Conservation (phyloP, 2,888 invertebrate species). For the Nebria brevicollis region DNA sequence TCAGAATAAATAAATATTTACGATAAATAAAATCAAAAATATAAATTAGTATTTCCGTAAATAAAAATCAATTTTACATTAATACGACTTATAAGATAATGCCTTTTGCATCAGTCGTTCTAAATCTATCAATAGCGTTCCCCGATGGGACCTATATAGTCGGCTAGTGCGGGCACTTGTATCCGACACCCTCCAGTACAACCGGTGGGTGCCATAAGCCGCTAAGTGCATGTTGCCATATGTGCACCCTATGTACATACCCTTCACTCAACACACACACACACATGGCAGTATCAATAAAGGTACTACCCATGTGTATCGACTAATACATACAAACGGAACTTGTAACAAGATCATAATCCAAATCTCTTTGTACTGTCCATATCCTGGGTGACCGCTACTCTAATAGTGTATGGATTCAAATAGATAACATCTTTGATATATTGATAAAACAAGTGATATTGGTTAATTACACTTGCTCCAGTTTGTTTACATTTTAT, state of each 20-base stretch:
- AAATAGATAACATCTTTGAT: background rate
- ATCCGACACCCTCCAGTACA: slow-evolving; percentile 15
- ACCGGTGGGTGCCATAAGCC: slow-evolving; percentile 38
- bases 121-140: slow-evolving; percentile 32
- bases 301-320: slow-evolving; percentile 23
- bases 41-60: slow-evolving; percentile 24
- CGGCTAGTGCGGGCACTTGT: slow-evolving; percentile 22
- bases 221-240: slow-evolving; percentile 38
- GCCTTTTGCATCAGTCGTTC: slow-evolving; percentile 28
- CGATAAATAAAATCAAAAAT: background rate
- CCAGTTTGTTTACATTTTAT: background rate
- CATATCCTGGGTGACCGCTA: background rate
- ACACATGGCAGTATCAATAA: background rate
- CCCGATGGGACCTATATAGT: background rate
- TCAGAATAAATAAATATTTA: slow-evolving; percentile 17
- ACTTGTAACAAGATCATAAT: slow-evolving; percentile 6
- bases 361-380: slow-evolving; percentile 6
- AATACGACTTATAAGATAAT: slow-evolving; percentile 33
- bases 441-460: background rate
- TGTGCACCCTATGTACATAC: slow-evolving; percentile 11
- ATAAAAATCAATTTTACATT: slow-evolving; percentile 45
- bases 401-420: background rate
- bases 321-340: slow-evolving; percentile 1
- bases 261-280: background rate
- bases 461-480: background rate